phyloP scores from a whole-genome alignment of 1,140 invertebrate species.

The Solen grandis region DNA sequence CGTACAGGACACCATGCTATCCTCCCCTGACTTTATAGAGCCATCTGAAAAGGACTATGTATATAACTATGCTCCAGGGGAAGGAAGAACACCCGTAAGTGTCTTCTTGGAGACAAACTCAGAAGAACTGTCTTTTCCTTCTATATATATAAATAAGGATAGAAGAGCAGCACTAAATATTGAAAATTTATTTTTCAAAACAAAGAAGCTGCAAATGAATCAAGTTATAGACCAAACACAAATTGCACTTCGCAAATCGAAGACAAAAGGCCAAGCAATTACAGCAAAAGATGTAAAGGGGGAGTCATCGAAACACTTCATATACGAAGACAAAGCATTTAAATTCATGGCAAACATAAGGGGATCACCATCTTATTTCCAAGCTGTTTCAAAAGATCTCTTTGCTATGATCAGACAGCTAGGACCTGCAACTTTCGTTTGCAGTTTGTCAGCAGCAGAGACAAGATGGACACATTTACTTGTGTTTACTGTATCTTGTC shows the following conservation, averaged over 20 bases:
- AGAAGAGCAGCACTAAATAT: no score
- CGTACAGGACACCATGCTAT: constrained; percentile 50
- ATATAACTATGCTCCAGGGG: constrained; percentile 56
- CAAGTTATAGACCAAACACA: no score
- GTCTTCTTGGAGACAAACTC: constrained; percentile 43
- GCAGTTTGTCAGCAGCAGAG: constrained; percentile 5
- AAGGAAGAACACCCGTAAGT: constrained; percentile 52
- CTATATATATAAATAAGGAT: no score
- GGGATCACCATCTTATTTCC: constrained; percentile 1
- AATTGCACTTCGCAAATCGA: no score
- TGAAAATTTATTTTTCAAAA: no score
- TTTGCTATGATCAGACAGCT: neutral
- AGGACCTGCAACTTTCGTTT: neutral
- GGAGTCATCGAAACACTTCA: neutral
- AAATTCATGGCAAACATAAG: neutral
- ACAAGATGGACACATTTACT: constrained; percentile 1
- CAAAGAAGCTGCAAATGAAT: no score
- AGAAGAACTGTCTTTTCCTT: constrained; percentile 58
- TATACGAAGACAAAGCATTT: neutral
- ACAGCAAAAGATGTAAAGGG: constrained; percentile 3
- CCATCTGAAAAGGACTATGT: constrained; percentile 53
- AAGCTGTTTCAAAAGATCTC: neutral
- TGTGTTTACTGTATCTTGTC: constrained; percentile 1
- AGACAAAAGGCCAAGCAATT: neutral
- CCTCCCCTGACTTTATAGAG: constrained; percentile 56